phyloP scores from a whole-genome alignment of 2,797 vertebrate species.

The Garrulus glandarius region DNA sequence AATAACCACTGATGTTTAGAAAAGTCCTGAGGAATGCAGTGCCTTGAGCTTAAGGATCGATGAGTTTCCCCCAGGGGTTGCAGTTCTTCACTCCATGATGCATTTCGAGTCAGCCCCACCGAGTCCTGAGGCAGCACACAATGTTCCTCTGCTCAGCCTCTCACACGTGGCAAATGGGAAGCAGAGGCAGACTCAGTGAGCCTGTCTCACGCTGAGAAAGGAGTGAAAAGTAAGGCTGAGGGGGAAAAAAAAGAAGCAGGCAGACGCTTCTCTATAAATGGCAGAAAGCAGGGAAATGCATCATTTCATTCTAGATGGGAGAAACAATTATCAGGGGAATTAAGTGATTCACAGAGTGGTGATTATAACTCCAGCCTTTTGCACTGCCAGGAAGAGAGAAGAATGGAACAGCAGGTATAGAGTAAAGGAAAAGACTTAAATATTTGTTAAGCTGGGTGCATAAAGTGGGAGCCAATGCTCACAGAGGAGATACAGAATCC shows the following conservation, averaged over 20 bases:
- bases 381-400: background rate
- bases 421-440: background rate
- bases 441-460: background rate
- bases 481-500: background rate
- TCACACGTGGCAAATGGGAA: constrained; percentile 29
- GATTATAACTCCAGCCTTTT: background rate
- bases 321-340: constrained; percentile 20
- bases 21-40: constrained; percentile 1
- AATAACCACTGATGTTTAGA: background rate
- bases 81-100: background rate
- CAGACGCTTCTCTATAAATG: constrained; percentile 3
- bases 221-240: constrained; percentile 18
- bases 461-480: background rate
- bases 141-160: constrained; percentile 17
- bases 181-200: constrained; percentile 4
- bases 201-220: background rate
- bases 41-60: background rate
- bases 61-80: background rate
- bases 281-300: background rate
- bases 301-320: background rate
- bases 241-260: background rate
- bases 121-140: background rate
- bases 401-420: background rate
- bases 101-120: background rate
- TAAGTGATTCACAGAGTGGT: background rate